Conservation (phyloP, 2,888 invertebrate genomes). For the Aromia moschata region DNA sequence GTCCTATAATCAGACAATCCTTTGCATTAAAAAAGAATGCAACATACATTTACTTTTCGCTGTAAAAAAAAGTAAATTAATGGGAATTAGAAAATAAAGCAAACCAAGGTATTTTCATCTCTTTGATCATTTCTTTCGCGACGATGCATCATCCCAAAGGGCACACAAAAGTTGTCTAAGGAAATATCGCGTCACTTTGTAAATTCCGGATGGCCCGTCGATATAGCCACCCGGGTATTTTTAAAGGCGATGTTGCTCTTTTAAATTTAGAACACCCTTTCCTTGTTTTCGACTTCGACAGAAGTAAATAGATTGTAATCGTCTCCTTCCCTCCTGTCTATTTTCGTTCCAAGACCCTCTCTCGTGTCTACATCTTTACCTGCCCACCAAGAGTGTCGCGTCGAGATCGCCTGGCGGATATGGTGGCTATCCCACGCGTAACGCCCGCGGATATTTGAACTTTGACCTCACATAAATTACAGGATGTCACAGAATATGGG, state of each 20-base stretch:
- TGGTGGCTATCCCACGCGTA: slow-evolving; percentile 26
- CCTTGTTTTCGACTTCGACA: background rate
- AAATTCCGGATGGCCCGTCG: no score
- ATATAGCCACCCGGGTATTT: no score
- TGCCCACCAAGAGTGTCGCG: slow-evolving; percentile 26
- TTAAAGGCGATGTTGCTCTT: background rate
- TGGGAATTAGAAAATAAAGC: no score
- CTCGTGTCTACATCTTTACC: slow-evolving; percentile 17
- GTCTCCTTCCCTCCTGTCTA: slow-evolving; percentile 3
- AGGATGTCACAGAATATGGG: background rate
- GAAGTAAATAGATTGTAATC: slow-evolving; percentile 10
- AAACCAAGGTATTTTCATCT: no score
- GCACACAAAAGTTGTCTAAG: no score
- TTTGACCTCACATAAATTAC: slow-evolving; percentile 18
- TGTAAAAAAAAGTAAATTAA: no score
- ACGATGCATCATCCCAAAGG: no score
- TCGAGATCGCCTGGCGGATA: slow-evolving; percentile 25
- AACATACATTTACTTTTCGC: no score
- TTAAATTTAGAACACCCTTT: slow-evolving; percentile 10
- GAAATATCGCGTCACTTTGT: no score
- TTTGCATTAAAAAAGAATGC: no score
- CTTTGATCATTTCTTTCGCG: no score
- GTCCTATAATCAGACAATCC: no score
- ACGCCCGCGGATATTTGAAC: slow-evolving; percentile 25
- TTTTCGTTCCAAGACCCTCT: background rate